Evolutionary conservation across 2,888 invertebrate genomes (phyloP).

Genomic region (Drosophila ezoana): DNA sequence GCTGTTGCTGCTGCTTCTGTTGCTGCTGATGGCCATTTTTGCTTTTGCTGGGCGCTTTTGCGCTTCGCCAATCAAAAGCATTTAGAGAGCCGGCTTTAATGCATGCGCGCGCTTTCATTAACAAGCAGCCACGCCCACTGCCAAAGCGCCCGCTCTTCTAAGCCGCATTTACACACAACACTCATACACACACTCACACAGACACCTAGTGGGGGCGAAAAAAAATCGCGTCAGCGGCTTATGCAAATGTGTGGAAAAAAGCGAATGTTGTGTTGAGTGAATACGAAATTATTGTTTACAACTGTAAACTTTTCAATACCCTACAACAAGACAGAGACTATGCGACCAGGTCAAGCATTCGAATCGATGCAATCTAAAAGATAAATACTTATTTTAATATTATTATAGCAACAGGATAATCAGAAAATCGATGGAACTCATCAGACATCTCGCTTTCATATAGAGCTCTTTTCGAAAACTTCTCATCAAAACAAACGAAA

Average conservation of each 20-base stretch:
- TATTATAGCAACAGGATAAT: too few species aligned
- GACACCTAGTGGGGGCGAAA: conserved; percentile 39
- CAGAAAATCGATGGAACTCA: too few species aligned
- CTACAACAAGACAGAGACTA: conserved; percentile 5
- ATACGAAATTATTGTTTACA: conserved; percentile 81
- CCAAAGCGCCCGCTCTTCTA: conserved; percentile 54
- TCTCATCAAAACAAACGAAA: too few species aligned
- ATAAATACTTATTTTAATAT: too few species aligned
- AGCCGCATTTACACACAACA: conserved; percentile 65
- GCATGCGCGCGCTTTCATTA: conserved; percentile 80
- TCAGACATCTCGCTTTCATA: too few species aligned
- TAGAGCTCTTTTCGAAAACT: too few species aligned
- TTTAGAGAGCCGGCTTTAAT: conserved; percentile 74
- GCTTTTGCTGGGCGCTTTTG: conserved; percentile 65
- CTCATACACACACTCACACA: conserved; percentile 23
- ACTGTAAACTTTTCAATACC: conserved; percentile 70
- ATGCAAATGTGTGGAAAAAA: conserved; percentile 75
- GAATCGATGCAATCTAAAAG: neutral
- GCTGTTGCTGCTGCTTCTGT: conserved; percentile 22
- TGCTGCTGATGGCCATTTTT: conserved; percentile 43
- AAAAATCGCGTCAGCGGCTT: conserved; percentile 81
- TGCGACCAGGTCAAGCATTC: neutral
- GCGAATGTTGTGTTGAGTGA: conserved; percentile 76
- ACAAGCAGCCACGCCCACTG: conserved; percentile 66
- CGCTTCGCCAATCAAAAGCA: conserved; percentile 79